A percentile compares a stretch with the other conserved stretches of the same genome.
Conservation (phyloP, 23 tunicate species). For the Styela clava region DNA sequence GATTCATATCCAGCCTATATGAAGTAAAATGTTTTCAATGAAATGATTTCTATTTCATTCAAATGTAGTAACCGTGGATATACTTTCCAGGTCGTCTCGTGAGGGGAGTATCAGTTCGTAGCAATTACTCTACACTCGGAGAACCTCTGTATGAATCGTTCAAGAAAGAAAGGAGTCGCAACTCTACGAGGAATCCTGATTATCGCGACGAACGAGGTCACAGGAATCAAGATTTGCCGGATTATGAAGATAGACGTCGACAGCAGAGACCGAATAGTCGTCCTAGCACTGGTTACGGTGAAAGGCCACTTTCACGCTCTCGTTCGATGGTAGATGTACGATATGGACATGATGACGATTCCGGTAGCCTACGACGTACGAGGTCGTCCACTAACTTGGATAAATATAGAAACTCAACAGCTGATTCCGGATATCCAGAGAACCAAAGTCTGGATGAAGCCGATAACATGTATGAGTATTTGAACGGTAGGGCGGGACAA, state of each 20-base stretch:
- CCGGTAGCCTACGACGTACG: constrained; percentile 39
- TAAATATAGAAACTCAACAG: neutral
- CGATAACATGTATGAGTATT: constrained; percentile 28
- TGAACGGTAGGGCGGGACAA: neutral
- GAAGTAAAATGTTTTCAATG: too few species aligned
- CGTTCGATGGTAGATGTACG: constrained; percentile 69
- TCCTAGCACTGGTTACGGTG: constrained; percentile 29
- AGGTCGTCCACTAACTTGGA: constrained; percentile 44
- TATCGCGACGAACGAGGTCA: neutral
- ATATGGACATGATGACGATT: constrained; percentile 13
- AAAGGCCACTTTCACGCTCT: constrained; percentile 55
- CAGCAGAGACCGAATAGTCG: neutral
- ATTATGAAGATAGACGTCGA: neutral
- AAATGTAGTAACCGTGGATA: too few species aligned
- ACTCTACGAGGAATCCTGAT: neutral
- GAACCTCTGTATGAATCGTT: constrained; percentile 24
- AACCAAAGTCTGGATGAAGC: constrained; percentile 12
- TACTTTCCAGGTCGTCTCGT: constrained; percentile 28
- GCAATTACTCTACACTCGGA: constrained; percentile 15
- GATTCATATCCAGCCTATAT: too few species aligned
- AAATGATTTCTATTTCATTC: too few species aligned
- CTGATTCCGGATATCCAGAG: constrained; percentile 19
- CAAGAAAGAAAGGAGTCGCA: neutral
- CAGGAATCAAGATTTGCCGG: neutral
- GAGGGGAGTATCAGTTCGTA: constrained; percentile 27